These are phyloP conservation scores for Pongo pygmaeus DNA, from an alignment of 2,113 vertebrate genomes.

Conservation along the genomic window DNA sequence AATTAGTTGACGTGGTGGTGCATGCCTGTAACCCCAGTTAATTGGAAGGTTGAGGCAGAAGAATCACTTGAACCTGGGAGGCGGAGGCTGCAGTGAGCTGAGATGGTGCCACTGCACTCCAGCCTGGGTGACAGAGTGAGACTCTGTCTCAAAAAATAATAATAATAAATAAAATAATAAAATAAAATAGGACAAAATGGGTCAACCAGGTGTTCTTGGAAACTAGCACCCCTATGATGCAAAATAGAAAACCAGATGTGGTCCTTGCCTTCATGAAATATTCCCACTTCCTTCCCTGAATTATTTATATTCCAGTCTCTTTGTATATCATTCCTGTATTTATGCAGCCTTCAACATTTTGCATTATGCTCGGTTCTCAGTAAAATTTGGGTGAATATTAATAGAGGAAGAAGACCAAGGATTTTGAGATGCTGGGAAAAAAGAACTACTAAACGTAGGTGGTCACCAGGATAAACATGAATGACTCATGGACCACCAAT, in stretches of 20 bases:
- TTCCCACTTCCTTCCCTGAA: neutral
- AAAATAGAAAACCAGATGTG: neutral
- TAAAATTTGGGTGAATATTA: neutral
- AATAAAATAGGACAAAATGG: neutral
- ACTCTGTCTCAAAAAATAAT: too few relatives aligned
- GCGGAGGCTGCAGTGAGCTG: too few relatives aligned
- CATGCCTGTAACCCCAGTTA: too few relatives aligned
- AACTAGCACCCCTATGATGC: neutral
- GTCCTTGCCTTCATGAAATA: neutral
- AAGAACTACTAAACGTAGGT: neutral
- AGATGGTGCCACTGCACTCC: rapidly evolving
- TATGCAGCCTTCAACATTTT: neutral
- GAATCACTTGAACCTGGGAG: too few relatives aligned
- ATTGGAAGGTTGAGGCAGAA: too few relatives aligned
- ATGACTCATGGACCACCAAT: neutral
- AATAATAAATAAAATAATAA: too few relatives aligned
- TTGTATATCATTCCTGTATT: neutral
- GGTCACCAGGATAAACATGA: neutral
- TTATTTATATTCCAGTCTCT: neutral
- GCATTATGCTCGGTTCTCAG: neutral
- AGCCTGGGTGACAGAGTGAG: too few relatives aligned
- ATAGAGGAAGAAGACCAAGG: neutral
- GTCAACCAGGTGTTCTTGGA: neutral
- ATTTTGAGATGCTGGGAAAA: neutral
- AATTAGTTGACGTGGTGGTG: too few relatives aligned